phyloP scores from a whole-genome alignment of 2,113 vertebrate genomes.

The Amblyornis subalaris region DNA sequence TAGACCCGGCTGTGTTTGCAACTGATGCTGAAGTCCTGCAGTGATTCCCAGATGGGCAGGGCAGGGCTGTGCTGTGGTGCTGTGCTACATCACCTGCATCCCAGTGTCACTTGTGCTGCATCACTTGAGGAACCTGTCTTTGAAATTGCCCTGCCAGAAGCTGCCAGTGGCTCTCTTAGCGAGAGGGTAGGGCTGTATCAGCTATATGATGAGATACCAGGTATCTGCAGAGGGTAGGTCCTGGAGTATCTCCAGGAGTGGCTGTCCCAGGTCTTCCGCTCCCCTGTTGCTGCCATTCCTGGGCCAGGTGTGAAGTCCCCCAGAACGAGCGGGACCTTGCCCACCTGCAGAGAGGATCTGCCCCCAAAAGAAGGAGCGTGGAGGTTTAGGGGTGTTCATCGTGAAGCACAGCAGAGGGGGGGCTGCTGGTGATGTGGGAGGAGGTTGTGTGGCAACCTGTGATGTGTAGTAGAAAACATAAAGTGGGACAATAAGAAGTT shows the following conservation, averaged over 20 bases:
- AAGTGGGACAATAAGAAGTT: background rate
- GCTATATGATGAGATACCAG: accelerated
- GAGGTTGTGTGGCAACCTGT: background rate
- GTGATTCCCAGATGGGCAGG: background rate
- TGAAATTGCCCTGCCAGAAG: background rate
- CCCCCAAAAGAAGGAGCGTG: background rate
- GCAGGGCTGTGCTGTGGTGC: background rate
- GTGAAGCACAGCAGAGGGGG: accelerated
- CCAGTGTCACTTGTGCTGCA: background rate
- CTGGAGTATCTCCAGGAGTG: accelerated
- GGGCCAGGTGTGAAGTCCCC: background rate
- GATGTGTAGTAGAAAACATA: background rate
- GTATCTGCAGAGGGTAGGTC: background rate
- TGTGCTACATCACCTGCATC: background rate
- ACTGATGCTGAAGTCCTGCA: background rate
- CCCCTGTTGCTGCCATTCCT: background rate
- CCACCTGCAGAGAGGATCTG: background rate
- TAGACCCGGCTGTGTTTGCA: background rate
- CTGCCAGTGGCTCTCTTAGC: background rate
- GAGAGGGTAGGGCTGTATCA: background rate
- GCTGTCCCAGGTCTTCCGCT: background rate
- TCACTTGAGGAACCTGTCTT: background rate
- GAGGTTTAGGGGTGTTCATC: background rate
- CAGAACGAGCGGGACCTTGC: background rate
- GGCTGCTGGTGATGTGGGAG: background rate